A percentile compares a stretch with the other conserved stretches of the same genome.
Conservation (phyloP, 2,797 vertebrate genomes). For the Brotogeris chrysoptera region DNA sequence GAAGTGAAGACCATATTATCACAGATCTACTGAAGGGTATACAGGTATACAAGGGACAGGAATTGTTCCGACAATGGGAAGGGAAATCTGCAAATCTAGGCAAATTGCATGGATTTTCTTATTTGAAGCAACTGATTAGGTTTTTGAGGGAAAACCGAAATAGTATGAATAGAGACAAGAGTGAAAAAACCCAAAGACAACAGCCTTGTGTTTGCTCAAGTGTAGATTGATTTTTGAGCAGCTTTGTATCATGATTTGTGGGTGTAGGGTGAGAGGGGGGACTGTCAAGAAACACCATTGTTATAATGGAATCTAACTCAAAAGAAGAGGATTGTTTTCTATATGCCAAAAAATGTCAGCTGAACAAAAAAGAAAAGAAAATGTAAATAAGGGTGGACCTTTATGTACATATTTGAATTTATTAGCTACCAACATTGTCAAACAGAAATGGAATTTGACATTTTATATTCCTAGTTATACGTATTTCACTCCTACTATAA, state of each 20-base stretch:
- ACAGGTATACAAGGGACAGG: background rate
- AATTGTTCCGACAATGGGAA: background rate
- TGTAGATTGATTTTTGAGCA: background rate
- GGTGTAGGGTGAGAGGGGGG: constrained; percentile 20
- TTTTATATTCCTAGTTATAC: background rate
- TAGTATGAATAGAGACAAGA: background rate
- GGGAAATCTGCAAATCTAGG: background rate
- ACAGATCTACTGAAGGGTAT: background rate
- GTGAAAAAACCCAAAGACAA: background rate
- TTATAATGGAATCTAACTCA: constrained; percentile 37
- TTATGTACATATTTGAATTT: constrained; percentile 53
- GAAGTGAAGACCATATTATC: background rate
- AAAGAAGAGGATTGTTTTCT: constrained; percentile 50
- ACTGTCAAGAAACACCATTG: constrained; percentile 34
- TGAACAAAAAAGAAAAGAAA: constrained; percentile 39
- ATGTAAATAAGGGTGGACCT: constrained; percentile 39
- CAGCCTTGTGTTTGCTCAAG: constrained; percentile 12
- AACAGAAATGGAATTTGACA: constrained; percentile 33
- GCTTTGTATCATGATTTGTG: constrained; percentile 25
- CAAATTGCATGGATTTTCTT: background rate
- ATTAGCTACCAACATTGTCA: constrained; percentile 26
- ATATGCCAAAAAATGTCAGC: constrained; percentile 36
- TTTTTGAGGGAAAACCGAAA: background rate
- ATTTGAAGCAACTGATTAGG: background rate
- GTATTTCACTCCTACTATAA: constrained; percentile 45